Percentiles rank a stretch among this genome's conserved stretches.
Evolutionary conservation across 2,888 invertebrate genomes (phyloP).

Genomic region (Hypselothyrea guttata): DNA sequence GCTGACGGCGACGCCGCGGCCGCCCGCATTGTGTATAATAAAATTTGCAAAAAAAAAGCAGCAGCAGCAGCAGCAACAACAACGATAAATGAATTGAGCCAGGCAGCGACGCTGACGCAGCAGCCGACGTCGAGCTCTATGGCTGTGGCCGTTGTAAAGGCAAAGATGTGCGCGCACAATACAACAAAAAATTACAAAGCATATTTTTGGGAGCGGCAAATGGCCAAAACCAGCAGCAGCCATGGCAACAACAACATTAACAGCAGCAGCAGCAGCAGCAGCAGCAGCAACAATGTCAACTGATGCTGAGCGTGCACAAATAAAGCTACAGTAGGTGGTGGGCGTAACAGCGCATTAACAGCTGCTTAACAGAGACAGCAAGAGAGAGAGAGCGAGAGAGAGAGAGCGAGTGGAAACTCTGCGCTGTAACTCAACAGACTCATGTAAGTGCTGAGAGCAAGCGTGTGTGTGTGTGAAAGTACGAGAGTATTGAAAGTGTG

Average conservation of each 20-base stretch:
- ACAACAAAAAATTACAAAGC: conserved; percentile 71
- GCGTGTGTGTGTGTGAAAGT: conserved; percentile 4
- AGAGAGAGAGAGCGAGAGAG: background rate
- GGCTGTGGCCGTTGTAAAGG: conserved; percentile 26
- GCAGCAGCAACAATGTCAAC: conserved; percentile 60
- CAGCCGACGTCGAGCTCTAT: conserved; percentile 20
- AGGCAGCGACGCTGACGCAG: conserved; percentile 26
- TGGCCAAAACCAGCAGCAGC: conserved; percentile 60
- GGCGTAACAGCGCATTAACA: conserved; percentile 14
- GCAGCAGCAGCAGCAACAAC: conserved; percentile 14
- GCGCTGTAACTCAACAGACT: conserved; percentile 32
- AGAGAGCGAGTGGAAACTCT: conserved; percentile 26
- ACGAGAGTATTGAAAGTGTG: too few relatives aligned
- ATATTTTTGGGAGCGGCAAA: conserved; percentile 75
- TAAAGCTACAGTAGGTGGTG: conserved; percentile 42
- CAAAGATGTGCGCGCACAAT: conserved; percentile 73
- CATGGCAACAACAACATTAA: conserved; percentile 28
- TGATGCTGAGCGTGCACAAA: conserved; percentile 60
- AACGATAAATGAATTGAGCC: conserved; percentile 47
- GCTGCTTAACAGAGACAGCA: conserved; percentile 2
- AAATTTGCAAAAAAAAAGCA: conserved; percentile 58
- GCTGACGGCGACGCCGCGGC: conserved; percentile 39
- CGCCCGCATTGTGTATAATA: conserved; percentile 70
- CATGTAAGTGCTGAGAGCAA: conserved; percentile 38
- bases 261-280: conserved; percentile 27